Evolutionary conservation across 2,797 vertebrate genomes (phyloP), one percentile per base, ranked within the genome.

Genomic region (Enteromius thamalakanensis): DNA sequence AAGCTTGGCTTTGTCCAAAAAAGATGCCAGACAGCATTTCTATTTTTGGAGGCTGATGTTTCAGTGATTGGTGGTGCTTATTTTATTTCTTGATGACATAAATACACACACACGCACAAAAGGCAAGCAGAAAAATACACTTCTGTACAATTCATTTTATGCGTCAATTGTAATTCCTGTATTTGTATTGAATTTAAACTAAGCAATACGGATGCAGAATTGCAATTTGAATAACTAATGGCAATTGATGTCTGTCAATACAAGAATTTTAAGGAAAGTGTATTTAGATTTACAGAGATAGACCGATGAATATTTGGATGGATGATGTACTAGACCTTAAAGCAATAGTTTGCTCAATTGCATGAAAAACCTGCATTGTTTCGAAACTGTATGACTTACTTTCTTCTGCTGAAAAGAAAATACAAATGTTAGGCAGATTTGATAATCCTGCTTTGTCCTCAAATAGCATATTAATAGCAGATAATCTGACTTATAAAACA

Each of bases 1-100:
- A 86, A 75, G 53, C 80, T 23, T 64, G 21, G 37, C 14, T 82
- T 78, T 70, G 69, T 65, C 29, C 55, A 40, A 34, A 70, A 75
- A 75, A 83, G 71, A 85, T 74, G 29, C 19, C 69, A 65, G 62
- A 32, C 45, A 42, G 19, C 6, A 55, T 47, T 82, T 79, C 84
- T 71, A 79, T 53, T 79, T 71, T 79, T 76, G 40, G 62, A 83
- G 60, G 29, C 45, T 65, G 51, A 42, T 71, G 55, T 79, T 62
- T 58, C 49, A 42, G 32, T 84, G 62, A 51, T 42, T 42, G 45
- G 47, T 62, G 21, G 32, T 19, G 23, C 7, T 77, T 72, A 67
- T 55, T 45, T 79, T 23, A 60, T 58, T 51, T 32, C 37, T 32
- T 17, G 64, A 42, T 53, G 17, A 71, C 80, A 74, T 12, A 42